These are phyloP conservation scores for Poeciliopsis occidentalis DNA, from an alignment of 2,113 vertebrate species.

Conservation along the genomic window DNA sequence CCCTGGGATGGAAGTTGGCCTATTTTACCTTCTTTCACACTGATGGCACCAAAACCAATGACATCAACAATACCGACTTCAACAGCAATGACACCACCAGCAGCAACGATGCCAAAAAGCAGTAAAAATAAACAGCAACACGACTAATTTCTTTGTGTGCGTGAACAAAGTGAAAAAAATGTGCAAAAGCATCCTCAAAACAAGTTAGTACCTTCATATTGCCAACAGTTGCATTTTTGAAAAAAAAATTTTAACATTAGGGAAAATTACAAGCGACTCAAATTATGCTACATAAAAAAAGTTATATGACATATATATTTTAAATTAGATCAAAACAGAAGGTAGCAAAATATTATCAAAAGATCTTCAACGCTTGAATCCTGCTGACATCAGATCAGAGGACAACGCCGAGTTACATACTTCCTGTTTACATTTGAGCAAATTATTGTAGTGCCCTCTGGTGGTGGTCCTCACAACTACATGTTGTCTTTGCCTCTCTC, in stretches of 20 bases:
- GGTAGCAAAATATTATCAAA: background rate
- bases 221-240: background rate
- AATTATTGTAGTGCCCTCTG: constrained; percentile 49
- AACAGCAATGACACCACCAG: no score
- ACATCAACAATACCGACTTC: no score
- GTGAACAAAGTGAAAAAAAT: background rate
- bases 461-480: constrained; percentile 9
- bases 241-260: background rate
- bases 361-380: background rate
- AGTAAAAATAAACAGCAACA: background rate
- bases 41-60: background rate
- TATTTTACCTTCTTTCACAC: constrained; percentile 71
- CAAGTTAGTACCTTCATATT: no score
- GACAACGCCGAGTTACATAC: constrained; percentile 15
- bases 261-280: background rate
- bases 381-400: constrained; percentile 25
- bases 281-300: no score
- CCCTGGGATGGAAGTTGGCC: constrained; percentile 76
- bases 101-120: background rate
- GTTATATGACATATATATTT: no score
- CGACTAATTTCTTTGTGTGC: background rate
- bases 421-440: constrained; percentile 64
- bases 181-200: background rate
- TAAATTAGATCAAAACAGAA: background rate
- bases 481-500: background rate